Percentiles rank a stretch among this genome's conserved stretches.
Evolutionary conservation across 2,113 vertebrate genomes (phyloP).

Genomic region (Spheniscus mendiculus): DNA sequence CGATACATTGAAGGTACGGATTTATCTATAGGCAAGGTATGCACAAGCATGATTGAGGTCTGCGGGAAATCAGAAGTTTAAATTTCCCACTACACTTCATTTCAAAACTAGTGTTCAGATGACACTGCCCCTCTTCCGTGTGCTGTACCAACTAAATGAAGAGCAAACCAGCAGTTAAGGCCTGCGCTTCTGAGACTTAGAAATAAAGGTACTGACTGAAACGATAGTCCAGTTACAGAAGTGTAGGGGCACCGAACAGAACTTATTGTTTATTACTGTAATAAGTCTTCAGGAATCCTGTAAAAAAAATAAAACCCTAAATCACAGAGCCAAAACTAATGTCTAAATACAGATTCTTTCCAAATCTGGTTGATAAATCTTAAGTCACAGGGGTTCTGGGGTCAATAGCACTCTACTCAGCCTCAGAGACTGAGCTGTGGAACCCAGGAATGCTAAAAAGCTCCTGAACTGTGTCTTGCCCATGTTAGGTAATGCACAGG

Average conservation of each 20-base stretch:
- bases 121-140: background rate
- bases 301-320: background rate
- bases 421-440: background rate
- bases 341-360: background rate
- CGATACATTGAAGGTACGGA: background rate
- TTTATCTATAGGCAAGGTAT: background rate
- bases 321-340: background rate
- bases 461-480: background rate
- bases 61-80: background rate
- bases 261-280: background rate
- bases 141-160: background rate
- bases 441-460: background rate
- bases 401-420: background rate
- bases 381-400: background rate
- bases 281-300: background rate
- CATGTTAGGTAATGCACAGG: background rate
- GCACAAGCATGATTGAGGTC: background rate
- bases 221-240: rapidly evolving
- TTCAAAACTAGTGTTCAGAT: background rate
- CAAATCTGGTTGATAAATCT: background rate
- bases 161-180: background rate
- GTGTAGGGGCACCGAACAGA: background rate
- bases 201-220: background rate
- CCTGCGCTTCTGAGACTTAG: background rate
- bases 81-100: background rate